phyloP scores from a whole-genome alignment of 2,113 vertebrate species.

The Bos javanicus region DNA sequence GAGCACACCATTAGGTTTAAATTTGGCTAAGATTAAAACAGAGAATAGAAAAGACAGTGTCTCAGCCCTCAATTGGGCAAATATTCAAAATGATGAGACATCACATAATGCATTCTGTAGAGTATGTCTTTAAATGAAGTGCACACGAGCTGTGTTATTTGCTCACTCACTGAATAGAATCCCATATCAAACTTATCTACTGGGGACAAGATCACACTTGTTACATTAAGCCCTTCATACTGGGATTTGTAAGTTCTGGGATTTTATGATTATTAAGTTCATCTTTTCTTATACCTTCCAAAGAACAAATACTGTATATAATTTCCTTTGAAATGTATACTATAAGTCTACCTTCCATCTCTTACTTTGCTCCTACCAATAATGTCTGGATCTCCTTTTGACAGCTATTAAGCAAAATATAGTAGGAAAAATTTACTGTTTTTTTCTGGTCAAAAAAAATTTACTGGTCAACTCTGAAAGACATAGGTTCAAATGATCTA shows the following conservation, averaged over 20 bases:
- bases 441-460: background rate
- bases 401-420: background rate
- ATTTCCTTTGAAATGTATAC: background rate
- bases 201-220: background rate
- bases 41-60: background rate
- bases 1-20: background rate
- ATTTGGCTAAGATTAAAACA: conserved; percentile 28
- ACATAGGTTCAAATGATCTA: background rate
- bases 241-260: background rate
- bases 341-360: background rate
- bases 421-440: background rate
- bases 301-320: background rate
- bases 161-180: background rate
- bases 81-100: background rate
- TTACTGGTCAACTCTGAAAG: background rate
- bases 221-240: background rate
- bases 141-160: background rate
- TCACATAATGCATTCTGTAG: background rate
- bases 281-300: background rate
- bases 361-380: background rate
- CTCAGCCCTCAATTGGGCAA: background rate
- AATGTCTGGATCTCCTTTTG: background rate
- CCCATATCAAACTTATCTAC: background rate
- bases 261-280: background rate
- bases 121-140: background rate